A percentile compares a stretch with the other conserved stretches of the same genome.
Conservation (phyloP, 2,113 vertebrate genomes). For the Calonectris borealis region DNA sequence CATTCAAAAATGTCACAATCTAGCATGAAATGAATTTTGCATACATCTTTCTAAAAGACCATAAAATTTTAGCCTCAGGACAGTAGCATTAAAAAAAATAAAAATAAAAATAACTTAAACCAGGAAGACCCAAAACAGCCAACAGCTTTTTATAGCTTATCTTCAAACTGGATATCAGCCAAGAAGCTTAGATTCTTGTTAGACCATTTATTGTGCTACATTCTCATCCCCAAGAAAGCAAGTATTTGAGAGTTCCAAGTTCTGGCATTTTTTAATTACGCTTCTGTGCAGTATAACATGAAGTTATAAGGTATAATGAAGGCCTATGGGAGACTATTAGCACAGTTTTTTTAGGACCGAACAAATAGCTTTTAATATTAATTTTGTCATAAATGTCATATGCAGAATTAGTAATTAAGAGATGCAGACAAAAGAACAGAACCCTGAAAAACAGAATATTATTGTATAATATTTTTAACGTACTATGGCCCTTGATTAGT, state of each 20-base stretch:
- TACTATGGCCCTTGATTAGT: not conserved
- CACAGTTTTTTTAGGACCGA: not conserved
- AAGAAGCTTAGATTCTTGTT: not conserved
- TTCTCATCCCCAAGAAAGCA: not conserved
- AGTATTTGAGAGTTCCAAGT: not conserved
- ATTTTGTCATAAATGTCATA: constrained; percentile 15
- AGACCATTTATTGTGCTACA: not conserved
- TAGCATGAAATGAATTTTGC: constrained; percentile 20
- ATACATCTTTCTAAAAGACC: not conserved
- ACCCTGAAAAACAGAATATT: not conserved
- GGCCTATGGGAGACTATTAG: constrained; percentile 48
- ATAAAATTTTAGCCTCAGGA: not conserved
- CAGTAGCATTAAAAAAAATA: not conserved
- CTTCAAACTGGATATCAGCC: not conserved
- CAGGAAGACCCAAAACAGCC: not conserved
- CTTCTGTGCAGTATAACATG: not conserved
- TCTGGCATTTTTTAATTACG: constrained; percentile 26
- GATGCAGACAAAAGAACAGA: not conserved
- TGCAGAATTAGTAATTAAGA: constrained; percentile 1
- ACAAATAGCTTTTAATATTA: constrained; percentile 15
- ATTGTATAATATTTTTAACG: not conserved
- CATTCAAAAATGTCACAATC: not conserved
- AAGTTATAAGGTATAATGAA: constrained; percentile 45
- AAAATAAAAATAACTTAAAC: not conserved
- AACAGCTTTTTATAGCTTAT: not conserved